These are phyloP conservation scores for Dromiciops gliroides DNA, from an alignment of 2,113 vertebrate genomes.

Conservation along the genomic window DNA sequence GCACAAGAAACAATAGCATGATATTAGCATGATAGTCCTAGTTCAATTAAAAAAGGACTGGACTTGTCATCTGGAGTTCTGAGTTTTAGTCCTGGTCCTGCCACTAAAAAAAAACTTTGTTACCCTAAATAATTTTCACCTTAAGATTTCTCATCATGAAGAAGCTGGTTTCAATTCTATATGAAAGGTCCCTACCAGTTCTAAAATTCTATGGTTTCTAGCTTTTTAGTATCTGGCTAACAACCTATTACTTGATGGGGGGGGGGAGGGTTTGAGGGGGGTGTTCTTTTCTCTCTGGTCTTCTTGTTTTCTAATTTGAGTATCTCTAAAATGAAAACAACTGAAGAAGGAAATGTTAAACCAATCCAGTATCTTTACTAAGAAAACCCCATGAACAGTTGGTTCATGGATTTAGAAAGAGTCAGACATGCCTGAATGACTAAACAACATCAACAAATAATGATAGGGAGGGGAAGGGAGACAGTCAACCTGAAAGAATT, in stretches of 20 bases:
- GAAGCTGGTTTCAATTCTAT: not conserved
- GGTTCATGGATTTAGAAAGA: not conserved
- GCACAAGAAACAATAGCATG: not conserved
- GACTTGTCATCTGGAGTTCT: not conserved
- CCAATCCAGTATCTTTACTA: not conserved
- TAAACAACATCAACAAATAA: not conserved
- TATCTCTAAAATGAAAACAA: not conserved
- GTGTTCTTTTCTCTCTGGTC: not conserved
- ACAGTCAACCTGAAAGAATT: not conserved
- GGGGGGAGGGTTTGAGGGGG: rapidly evolving
- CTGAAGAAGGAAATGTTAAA: not conserved
- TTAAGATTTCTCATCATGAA: not conserved
- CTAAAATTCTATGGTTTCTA: not conserved
- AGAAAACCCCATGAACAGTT: not conserved
- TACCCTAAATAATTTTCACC: not conserved
- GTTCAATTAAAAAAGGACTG: not conserved
- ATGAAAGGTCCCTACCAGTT: not conserved
- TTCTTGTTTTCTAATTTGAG: not conserved
- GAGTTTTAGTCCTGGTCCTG: not conserved
- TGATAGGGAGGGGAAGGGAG: not conserved
- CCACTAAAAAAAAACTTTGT: not conserved
- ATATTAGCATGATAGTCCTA: not conserved
- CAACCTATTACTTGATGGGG: not conserved
- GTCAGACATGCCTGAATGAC: not conserved
- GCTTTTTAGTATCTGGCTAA: not conserved